Evolutionary conservation across 2,797 vertebrate species (phyloP).

Genomic region (Sebastes hubbsi): DNA sequence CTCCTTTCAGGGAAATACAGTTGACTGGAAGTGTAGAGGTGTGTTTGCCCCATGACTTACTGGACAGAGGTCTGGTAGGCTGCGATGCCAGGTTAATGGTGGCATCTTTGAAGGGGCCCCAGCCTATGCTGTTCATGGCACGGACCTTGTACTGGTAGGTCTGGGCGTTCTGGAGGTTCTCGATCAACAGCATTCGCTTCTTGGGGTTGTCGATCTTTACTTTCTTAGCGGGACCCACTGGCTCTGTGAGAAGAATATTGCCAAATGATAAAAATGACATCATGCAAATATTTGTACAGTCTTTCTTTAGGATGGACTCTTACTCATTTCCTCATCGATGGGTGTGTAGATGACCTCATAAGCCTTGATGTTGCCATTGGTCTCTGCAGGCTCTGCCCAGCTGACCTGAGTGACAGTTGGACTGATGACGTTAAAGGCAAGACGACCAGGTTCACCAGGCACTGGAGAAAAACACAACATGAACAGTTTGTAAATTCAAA

Average conservation of each 20-base stretch:
- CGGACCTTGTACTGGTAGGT: conserved; percentile 95
- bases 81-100: conserved; percentile 96
- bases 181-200: conserved; percentile 95
- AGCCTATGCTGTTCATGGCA: conserved; percentile 92
- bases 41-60: conserved; percentile 81
- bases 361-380: conserved; percentile 92
- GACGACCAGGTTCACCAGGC: conserved; percentile 93
- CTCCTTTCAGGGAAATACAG: no score
- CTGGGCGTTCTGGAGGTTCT: conserved; percentile 92
- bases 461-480: conserved; percentile 71
- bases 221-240: conserved; percentile 88
- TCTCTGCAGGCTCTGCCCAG: conserved; percentile 97
- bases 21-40: not conserved
- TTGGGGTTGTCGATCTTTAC: conserved; percentile 92
- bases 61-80: conserved; percentile 93
- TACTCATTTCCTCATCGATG: conserved; percentile 90
- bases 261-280: not conserved
- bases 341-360: conserved; percentile 95
- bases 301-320: conserved; percentile 51
- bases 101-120: conserved; percentile 92
- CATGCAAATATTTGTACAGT: not conserved
- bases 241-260: conserved; percentile 74
- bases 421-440: conserved; percentile 96
- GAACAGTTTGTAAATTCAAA: not conserved
- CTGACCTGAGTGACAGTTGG: conserved; percentile 96